Conservation (phyloP, 35 echinoderm and acorn worm genomes). For the Ptychodera flava region DNA sequence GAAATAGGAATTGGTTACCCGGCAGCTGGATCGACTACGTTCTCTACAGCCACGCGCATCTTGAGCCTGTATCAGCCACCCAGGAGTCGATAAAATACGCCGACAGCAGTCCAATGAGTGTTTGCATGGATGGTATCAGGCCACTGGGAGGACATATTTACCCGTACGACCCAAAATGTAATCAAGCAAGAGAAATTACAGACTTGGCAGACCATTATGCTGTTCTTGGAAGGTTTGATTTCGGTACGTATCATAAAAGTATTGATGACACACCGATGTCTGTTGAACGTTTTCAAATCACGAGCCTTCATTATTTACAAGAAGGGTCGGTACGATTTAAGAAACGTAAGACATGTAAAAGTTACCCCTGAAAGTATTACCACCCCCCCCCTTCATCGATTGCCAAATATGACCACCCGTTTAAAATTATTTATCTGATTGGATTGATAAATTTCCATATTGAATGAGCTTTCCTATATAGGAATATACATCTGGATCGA, state of each 20-base stretch:
- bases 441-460: no score
- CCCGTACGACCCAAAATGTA: not conserved
- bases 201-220: slow-evolving; percentile 7
- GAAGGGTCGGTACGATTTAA: no score
- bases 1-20: not conserved
- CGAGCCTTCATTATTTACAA: no score
- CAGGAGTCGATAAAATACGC: not conserved
- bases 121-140: not conserved
- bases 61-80: not conserved
- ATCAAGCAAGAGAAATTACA: not conserved
- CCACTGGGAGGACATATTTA: not conserved
- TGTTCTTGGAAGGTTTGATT: not conserved
- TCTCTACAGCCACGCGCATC: not conserved
- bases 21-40: slow-evolving; percentile 11
- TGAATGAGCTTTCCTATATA: no score
- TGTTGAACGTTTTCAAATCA: no score
- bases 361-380: no score
- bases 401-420: no score
- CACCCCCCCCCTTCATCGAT: no score
- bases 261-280: no score
- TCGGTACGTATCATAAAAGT: not conserved
- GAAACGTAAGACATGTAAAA: no score
- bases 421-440: no score
- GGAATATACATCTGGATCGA: no score
- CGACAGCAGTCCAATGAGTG: not conserved